Percentiles rank a stretch among this genome's conserved stretches.
Evolutionary conservation across 2,797 vertebrate genomes (phyloP).

Genomic region (Epinephelus coioides): DNA sequence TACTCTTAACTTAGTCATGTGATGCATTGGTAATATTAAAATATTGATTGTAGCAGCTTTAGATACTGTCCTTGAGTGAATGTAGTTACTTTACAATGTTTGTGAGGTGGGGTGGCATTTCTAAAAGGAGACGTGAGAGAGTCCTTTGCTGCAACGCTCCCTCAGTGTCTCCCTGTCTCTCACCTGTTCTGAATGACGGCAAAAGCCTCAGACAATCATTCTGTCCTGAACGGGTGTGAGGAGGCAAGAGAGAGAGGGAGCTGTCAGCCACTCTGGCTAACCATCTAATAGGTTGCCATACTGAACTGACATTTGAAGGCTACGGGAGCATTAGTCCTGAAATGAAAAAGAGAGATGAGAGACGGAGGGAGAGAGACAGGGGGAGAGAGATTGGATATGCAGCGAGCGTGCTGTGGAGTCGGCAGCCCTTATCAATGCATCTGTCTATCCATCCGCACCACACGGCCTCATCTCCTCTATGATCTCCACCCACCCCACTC

Average conservation of each 20-base stretch:
- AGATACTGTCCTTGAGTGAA: conserved; percentile 17
- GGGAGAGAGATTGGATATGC: conserved; percentile 67
- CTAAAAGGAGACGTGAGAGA: conserved; percentile 40
- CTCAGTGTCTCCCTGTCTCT: conserved; percentile 37
- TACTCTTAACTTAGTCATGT: not conserved
- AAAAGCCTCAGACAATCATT: conserved; percentile 67
- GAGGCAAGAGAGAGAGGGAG: conserved; percentile 45
- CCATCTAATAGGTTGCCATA: conserved; percentile 78
- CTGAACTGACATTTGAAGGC: conserved; percentile 81
- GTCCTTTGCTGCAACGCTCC: conserved; percentile 44
- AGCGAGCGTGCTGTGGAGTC: conserved; percentile 66
- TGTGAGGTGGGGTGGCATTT: conserved; percentile 14
- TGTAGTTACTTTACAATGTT: not conserved
- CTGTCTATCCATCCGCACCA: conserved; percentile 80
- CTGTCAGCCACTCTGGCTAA: conserved; percentile 79
- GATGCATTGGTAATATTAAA: conserved; percentile 8
- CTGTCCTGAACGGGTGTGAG: conserved; percentile 53
- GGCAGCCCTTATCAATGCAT: conserved; percentile 85
- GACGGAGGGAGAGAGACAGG: conserved; percentile 28
- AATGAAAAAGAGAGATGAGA: conserved; percentile 72
- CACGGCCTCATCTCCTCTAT: conserved; percentile 79
- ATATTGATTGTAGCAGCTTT: conserved; percentile 18
- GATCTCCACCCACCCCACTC: conserved; percentile 75
- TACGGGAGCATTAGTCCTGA: conserved; percentile 75
- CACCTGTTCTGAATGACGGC: conserved; percentile 59